Conservation (phyloP, 2,797 vertebrate species). For the Siniperca undulata region DNA sequence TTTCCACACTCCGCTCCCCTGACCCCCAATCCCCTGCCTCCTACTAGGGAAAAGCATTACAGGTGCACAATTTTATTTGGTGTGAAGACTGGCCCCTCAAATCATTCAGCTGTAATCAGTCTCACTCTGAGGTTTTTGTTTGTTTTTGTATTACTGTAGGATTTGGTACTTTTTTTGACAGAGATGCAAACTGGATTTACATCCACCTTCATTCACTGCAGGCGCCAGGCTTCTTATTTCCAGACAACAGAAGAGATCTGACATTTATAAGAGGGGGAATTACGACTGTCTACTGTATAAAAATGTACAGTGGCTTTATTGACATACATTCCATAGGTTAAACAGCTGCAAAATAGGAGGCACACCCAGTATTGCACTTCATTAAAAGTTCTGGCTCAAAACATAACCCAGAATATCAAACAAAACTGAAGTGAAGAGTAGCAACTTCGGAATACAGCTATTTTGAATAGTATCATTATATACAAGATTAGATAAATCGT, state of each 20-base stretch:
- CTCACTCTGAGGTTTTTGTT: slow-evolving; percentile 64
- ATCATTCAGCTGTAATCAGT: slow-evolving; percentile 75
- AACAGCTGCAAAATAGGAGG: slow-evolving; percentile 99
- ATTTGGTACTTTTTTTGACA: slow-evolving; percentile 74
- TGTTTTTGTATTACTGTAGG: slow-evolving; percentile 69
- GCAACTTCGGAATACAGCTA: slow-evolving; percentile 93
- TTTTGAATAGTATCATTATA: slow-evolving; percentile 95
- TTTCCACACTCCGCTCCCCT: slow-evolving; percentile 68
- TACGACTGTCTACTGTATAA: slow-evolving; percentile 94
- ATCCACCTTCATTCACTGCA: slow-evolving; percentile 77
- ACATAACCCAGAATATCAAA: slow-evolving; percentile 99
- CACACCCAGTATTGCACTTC: slow-evolving; percentile 99
- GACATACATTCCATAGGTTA: slow-evolving; percentile 99
- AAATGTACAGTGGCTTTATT: slow-evolving; percentile 99
- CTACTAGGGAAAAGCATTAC: slow-evolving; percentile 79
- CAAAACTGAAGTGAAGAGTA: slow-evolving; percentile 98
- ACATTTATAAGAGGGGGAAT: slow-evolving; percentile 81
- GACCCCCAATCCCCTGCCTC: slow-evolving; percentile 69
- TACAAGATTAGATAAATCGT: slow-evolving; percentile 97
- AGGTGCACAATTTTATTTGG: slow-evolving; percentile 85
- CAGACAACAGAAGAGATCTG: slow-evolving; percentile 80
- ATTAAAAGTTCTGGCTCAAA: slow-evolving; percentile 99
- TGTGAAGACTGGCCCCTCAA: slow-evolving; percentile 81
- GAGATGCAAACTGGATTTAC: slow-evolving; percentile 75
- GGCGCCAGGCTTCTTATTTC: slow-evolving; percentile 73